These are phyloP conservation scores for Alviniconcha strummeri DNA, from an alignment of 2,888 invertebrate genomes.

Conservation along the genomic window DNA sequence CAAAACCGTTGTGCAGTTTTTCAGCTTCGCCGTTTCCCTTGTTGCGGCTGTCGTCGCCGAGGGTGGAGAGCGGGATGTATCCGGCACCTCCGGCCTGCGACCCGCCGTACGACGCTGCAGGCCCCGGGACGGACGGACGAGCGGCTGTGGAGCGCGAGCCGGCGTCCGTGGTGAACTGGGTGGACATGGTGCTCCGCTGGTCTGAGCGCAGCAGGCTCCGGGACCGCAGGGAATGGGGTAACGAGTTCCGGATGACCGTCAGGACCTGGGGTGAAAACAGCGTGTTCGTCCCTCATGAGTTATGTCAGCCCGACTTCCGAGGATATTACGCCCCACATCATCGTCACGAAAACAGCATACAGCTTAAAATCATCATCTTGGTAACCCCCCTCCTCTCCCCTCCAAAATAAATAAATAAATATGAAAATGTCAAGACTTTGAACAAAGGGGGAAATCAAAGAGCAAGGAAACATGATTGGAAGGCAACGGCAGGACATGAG, in stretches of 20 bases:
- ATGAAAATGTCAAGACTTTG: not conserved
- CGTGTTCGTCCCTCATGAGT: too few relatives aligned
- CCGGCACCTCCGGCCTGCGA: slow-evolving; percentile 16
- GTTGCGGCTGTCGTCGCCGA: slow-evolving; percentile 26
- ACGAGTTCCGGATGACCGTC: slow-evolving; percentile 29
- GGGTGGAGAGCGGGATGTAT: slow-evolving; percentile 39
- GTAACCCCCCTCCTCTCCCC: too few relatives aligned
- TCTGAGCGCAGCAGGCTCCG: slow-evolving; percentile 36
- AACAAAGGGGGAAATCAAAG: not conserved
- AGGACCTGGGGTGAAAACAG: slow-evolving; percentile 33
- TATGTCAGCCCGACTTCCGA: too few relatives aligned
- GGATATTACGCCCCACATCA: too few relatives aligned
- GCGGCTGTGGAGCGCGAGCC: slow-evolving; percentile 23
- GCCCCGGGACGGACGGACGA: not conserved
- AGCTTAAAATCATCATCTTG: too few relatives aligned
- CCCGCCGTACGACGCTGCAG: not conserved
- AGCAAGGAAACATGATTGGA: too few relatives aligned
- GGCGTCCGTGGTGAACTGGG: slow-evolving; percentile 40
- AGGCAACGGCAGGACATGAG: too few relatives aligned
- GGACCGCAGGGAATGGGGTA: slow-evolving; percentile 31
- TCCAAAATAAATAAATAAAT: not conserved
- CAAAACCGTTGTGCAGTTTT: slow-evolving; percentile 13
- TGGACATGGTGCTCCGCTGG: slow-evolving; percentile 37
- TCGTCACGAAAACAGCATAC: too few relatives aligned
- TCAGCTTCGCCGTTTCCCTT: not conserved